These are phyloP conservation scores for Sipha flava DNA, from an alignment of 1,140 invertebrate species.

Conservation along the genomic window DNA sequence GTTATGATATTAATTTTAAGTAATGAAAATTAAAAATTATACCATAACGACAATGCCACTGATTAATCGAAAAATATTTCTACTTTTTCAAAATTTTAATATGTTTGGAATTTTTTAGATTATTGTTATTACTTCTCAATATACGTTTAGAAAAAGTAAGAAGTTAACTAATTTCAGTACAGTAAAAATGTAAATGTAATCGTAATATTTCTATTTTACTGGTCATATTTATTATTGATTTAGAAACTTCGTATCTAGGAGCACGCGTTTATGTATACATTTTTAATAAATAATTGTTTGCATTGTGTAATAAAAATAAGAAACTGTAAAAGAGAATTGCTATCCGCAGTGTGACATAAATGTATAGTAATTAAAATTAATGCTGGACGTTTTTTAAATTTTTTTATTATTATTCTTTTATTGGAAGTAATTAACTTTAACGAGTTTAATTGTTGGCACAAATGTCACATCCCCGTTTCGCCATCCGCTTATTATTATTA, in stretches of 20 bases:
- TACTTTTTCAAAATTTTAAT: background rate
- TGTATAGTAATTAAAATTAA: constrained; percentile 32
- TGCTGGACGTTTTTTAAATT: constrained; percentile 31
- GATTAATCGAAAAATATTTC: background rate
- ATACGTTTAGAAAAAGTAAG: background rate
- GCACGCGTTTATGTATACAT: background rate
- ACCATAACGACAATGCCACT: background rate
- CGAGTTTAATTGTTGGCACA: constrained; percentile 33
- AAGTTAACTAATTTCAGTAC: no score
- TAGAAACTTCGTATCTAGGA: background rate
- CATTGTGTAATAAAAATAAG: constrained; percentile 11
- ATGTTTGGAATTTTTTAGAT: background rate
- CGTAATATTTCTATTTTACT: background rate
- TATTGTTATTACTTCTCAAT: no score
- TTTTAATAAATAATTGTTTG: background rate
- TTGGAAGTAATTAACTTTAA: constrained; percentile 33
- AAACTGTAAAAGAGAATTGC: constrained; percentile 25
- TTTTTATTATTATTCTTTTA: constrained; percentile 33
- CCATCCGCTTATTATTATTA: constrained; percentile 32
- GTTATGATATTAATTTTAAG: background rate
- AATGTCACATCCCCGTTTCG: constrained; percentile 32
- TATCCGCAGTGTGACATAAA: constrained; percentile 27
- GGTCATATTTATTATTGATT: background rate
- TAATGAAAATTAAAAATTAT: background rate
- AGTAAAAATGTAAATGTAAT: no score